These are phyloP conservation scores for Frieseomelitta varia DNA, from an alignment of 1,140 invertebrate genomes.

Conservation along the genomic window DNA sequence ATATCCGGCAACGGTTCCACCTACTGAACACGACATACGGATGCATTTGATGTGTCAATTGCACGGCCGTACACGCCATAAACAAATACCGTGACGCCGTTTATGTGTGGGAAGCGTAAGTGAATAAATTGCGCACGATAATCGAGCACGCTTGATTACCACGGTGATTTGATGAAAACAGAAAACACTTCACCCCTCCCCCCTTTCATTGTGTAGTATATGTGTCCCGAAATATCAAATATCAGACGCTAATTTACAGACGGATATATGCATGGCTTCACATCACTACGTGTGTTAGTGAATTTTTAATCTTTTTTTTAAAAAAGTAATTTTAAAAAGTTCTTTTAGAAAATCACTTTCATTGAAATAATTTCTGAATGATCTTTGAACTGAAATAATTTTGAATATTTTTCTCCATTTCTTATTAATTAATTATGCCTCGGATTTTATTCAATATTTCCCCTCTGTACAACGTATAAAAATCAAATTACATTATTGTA, in stretches of 20 bases:
- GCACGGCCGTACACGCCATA: constrained; percentile 33
- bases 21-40: constrained; percentile 20
- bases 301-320: too few species aligned
- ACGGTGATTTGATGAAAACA: background rate
- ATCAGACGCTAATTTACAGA: background rate
- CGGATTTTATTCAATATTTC: too few species aligned
- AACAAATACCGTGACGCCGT: constrained; percentile 24
- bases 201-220: too few species aligned
- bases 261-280: background rate
- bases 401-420: too few species aligned
- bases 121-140: constrained; percentile 4
- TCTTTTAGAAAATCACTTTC: too few species aligned
- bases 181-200: background rate
- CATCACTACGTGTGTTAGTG: too few species aligned
- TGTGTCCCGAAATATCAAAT: background rate
- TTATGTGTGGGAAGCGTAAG: background rate
- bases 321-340: too few species aligned
- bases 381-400: too few species aligned
- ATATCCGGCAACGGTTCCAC: constrained; percentile 19
- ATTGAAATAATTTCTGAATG: too few species aligned
- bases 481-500: too few species aligned
- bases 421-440: too few species aligned
- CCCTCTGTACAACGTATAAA: too few species aligned
- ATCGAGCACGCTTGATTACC: background rate
- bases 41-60: constrained; percentile 38